phyloP scores from a whole-genome alignment of 2,888 invertebrate genomes.

The Portevinia maculata region DNA sequence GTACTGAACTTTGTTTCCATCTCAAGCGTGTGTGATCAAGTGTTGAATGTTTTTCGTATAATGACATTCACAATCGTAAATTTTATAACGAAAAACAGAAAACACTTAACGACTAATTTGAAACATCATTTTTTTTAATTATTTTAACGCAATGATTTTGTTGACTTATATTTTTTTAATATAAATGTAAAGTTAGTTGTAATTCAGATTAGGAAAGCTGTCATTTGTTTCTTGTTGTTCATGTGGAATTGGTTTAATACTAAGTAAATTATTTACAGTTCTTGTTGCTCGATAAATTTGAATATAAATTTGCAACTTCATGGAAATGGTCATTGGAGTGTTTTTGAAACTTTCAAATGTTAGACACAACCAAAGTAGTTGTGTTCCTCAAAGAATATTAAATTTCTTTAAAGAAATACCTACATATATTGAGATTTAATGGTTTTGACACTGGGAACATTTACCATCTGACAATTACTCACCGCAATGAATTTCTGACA shows the following conservation, averaged over 20 bases:
- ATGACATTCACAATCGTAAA: conserved; percentile 5
- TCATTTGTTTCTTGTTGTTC: conserved; percentile 29
- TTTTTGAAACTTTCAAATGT: neutral
- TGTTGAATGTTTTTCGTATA: conserved; percentile 9
- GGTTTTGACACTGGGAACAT: neutral
- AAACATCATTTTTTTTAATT: conserved; percentile 29
- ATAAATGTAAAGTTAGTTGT: conserved; percentile 3
- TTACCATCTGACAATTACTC: neutral
- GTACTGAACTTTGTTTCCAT: conserved; percentile 11
- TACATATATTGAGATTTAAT: neutral
- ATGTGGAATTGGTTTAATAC: conserved; percentile 30
- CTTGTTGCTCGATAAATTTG: neutral
- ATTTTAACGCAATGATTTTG: conserved; percentile 15
- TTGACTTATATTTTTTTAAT: conserved; percentile 15
- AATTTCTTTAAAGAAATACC: neutral
- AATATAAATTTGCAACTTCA: neutral
- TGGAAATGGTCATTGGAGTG: conserved; percentile 61
- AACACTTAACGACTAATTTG: conserved; percentile 14
- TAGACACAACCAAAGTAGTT: neutral
- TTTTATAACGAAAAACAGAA: conserved; percentile 18
- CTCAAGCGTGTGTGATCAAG: neutral
- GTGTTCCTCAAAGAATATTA: neutral
- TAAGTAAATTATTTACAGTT: conserved; percentile 62
- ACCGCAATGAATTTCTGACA: neutral
- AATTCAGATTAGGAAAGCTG: conserved; percentile 37